phyloP scores from a whole-genome alignment of 2,797 vertebrate species.

The Pteropus rufus region DNA sequence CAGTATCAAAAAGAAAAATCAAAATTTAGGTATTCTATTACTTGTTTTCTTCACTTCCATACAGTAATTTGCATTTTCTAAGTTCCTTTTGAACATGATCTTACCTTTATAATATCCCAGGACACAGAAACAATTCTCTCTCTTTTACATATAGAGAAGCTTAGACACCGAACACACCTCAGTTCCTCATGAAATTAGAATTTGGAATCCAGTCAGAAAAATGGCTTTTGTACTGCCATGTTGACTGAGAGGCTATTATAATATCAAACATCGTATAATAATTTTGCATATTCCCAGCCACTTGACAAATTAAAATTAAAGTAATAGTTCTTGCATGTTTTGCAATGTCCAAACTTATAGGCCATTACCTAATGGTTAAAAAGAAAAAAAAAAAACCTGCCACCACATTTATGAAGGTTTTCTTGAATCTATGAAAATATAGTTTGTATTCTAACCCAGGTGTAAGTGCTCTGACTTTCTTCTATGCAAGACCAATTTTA shows the following conservation, averaged over 20 bases:
- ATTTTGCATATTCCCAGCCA: slow-evolving; percentile 41
- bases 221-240: neutral
- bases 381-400: neutral
- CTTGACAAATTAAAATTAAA: slow-evolving; percentile 54
- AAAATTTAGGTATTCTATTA: neutral
- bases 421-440: slow-evolving; percentile 27
- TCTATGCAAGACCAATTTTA: slow-evolving; percentile 43
- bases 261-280: neutral
- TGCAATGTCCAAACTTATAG: slow-evolving; percentile 48
- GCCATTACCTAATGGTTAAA: slow-evolving; percentile 52
- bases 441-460: slow-evolving; percentile 21
- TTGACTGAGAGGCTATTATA: neutral
- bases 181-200: neutral
- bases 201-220: neutral
- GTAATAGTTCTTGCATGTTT: slow-evolving; percentile 31
- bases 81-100: neutral
- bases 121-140: neutral
- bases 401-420: slow-evolving; percentile 51
- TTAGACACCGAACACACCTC: neutral
- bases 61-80: neutral
- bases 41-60: slow-evolving; percentile 4
- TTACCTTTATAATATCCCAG: neutral
- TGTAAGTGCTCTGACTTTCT: slow-evolving; percentile 28
- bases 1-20: neutral
- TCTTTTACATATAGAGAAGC: neutral